Conservation (phyloP, 2,113 vertebrate species). For the Psittacus erithacus region DNA sequence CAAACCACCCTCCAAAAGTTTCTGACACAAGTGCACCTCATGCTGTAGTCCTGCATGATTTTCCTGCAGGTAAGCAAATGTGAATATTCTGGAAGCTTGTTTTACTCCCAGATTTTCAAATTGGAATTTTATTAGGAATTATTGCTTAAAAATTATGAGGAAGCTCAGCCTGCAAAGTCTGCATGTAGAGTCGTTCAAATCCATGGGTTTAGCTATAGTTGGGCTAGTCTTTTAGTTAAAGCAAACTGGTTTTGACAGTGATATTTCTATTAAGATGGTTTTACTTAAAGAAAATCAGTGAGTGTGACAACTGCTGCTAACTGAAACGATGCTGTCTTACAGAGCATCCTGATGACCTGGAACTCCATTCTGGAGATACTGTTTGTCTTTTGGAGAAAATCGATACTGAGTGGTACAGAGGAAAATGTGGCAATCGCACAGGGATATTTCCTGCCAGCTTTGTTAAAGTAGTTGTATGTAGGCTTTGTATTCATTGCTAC, state of each 20-base stretch:
- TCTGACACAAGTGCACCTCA: conserved; percentile 69
- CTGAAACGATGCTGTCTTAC: conserved; percentile 42
- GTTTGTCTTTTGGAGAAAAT: conserved; percentile 87
- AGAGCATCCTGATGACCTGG: conserved; percentile 89
- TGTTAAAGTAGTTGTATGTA: conserved; percentile 87
- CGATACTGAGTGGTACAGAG: conserved; percentile 90
- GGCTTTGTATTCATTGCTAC: neutral
- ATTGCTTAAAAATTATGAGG: neutral
- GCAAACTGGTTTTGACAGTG: neutral
- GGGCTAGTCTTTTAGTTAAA: neutral
- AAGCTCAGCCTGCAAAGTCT: neutral
- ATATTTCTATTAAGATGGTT: neutral
- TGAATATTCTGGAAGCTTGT: neutral
- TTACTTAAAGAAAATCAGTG: neutral
- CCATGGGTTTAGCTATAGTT: neutral
- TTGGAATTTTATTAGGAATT: neutral
- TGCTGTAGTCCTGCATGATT: conserved; percentile 87
- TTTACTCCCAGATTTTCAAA: neutral
- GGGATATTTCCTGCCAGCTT: conserved; percentile 91
- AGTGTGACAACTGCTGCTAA: neutral
- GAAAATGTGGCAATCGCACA: conserved; percentile 80
- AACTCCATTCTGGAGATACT: conserved; percentile 84
- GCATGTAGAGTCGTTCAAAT: neutral
- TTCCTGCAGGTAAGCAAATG: conserved; percentile 82
- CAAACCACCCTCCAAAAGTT: conserved; percentile 48